phyloP scores from a whole-genome alignment of 2,888 invertebrate genomes.

The Leptinotarsa peninsularis region DNA sequence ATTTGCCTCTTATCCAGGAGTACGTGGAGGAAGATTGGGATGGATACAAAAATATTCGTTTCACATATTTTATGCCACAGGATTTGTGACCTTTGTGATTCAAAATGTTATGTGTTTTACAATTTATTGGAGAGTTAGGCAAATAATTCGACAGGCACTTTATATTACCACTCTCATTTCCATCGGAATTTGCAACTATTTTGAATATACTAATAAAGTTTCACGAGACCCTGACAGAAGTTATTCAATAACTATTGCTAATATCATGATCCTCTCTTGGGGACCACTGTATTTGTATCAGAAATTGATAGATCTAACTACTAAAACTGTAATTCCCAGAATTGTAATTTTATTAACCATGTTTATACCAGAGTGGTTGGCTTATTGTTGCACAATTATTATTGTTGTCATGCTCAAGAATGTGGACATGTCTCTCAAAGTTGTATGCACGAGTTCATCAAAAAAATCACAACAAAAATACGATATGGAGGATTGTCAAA shows the following conservation, averaged over 20 bases:
- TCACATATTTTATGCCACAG: slow-evolving; percentile 25
- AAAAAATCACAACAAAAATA: slow-evolving; percentile 22
- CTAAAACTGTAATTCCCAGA: slow-evolving; percentile 12
- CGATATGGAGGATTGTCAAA: slow-evolving; percentile 25
- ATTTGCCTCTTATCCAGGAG: neutral
- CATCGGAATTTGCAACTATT: slow-evolving; percentile 24
- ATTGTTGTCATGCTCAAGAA: slow-evolving; percentile 39
- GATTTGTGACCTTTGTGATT: slow-evolving; percentile 11
- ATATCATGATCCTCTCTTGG: slow-evolving; percentile 39
- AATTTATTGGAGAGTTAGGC: neutral
- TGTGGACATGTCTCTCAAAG: slow-evolving; percentile 42
- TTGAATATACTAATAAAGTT: slow-evolving; percentile 21
- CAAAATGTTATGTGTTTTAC: slow-evolving; percentile 17
- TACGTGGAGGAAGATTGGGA: slow-evolving; percentile 8
- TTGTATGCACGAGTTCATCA: slow-evolving; percentile 40
- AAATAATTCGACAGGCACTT: neutral
- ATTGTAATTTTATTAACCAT: slow-evolving; percentile 13
- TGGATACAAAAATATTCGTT: slow-evolving; percentile 27
- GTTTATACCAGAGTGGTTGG: slow-evolving; percentile 40
- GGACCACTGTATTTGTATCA: slow-evolving; percentile 43
- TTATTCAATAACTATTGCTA: slow-evolving; percentile 34
- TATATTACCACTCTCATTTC: slow-evolving; percentile 24
- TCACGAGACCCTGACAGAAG: slow-evolving; percentile 13
- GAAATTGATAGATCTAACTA: slow-evolving; percentile 24
- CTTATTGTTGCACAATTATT: slow-evolving; percentile 35